These are phyloP conservation scores for Ennomos quercinarius DNA, from an alignment of 2,888 invertebrate species.

Conservation along the genomic window DNA sequence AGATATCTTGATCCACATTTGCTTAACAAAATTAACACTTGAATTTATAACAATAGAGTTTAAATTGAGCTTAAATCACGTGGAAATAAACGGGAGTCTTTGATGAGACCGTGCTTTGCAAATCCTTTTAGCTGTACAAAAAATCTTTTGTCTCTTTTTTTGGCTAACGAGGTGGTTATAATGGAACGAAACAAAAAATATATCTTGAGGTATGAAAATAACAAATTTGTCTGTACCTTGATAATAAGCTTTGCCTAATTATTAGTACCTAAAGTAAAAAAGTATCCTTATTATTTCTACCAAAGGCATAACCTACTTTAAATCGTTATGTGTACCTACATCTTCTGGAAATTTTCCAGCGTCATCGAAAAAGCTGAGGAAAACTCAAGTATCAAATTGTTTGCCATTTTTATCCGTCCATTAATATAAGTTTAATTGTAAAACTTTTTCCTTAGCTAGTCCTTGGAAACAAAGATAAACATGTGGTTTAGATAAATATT, in stretches of 20 bases:
- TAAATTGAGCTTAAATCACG: constrained; percentile 28
- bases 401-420: neutral
- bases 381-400: constrained; percentile 13
- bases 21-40: constrained; percentile 31
- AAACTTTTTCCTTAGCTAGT: constrained; percentile 40
- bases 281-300: constrained; percentile 1
- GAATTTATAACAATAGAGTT: constrained; percentile 13
- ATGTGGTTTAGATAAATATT: no score
- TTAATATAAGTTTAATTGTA: neutral
- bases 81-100: constrained; percentile 53
- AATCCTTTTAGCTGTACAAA: constrained; percentile 58
- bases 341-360: constrained; percentile 27
- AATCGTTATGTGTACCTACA: no score
- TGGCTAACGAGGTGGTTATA: constrained; percentile 56
- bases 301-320: neutral
- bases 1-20: constrained; percentile 54
- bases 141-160: constrained; percentile 59
- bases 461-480: constrained; percentile 41
- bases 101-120: constrained; percentile 57
- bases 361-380: constrained; percentile 3
- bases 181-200: constrained; percentile 52
- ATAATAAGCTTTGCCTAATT: constrained; percentile 7
- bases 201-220: constrained; percentile 40
- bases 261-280: neutral
- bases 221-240: constrained; percentile 36